Base-by-base conservation (phyloP, 2,113 vertebrate genomes). In the Amazona vittata region DNA sequence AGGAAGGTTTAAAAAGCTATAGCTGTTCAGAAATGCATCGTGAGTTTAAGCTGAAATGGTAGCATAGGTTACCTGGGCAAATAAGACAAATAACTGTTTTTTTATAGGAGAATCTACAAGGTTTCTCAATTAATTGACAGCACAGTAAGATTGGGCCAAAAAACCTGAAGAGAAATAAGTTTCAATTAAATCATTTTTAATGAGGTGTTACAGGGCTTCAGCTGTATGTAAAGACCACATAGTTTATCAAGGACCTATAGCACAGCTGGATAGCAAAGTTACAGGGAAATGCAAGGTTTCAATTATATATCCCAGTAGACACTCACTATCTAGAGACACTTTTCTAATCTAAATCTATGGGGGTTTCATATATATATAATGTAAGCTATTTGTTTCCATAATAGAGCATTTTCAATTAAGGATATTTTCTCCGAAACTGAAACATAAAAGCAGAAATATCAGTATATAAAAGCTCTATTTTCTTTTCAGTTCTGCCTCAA, bases 321-420 rank as follows among this genome's bases (percentile, higher is more conserved):
- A 47, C 28, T 59, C 0, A 0, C 17, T 82, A 26, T 50, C 63
- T 52, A 64, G 46, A 78, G 43, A 41, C 5, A 43, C 3, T 41
- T 14, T 43, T 71, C 50, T 75, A 24, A 75, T 59, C 19, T 47
- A 65, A 86, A 92, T 43, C 1, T 7, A 6, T 31, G 1, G 9
- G 33, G 33, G 6, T 59, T 59, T 59, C 10, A 5, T 11, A 15
- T 50, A 15, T 50, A 12, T 15, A 2, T 43, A 46, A 64, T 5
- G 5, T 22, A 62, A 53, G 16, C 2, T 65, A 43, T 35, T 83
- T 41, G 1, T 25, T 69, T 76, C 50, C 39, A 39, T 39, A 86
- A 44, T 7, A 55, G 4, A 80, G 0, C 6, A 22, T 82, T 86
- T 90, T 37, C 7, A 21, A 39, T 59, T 31, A 3, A 94, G 12